Evolutionary conservation across 2,113 vertebrate genomes (phyloP).

Genomic region (Bubo blakistoni): DNA sequence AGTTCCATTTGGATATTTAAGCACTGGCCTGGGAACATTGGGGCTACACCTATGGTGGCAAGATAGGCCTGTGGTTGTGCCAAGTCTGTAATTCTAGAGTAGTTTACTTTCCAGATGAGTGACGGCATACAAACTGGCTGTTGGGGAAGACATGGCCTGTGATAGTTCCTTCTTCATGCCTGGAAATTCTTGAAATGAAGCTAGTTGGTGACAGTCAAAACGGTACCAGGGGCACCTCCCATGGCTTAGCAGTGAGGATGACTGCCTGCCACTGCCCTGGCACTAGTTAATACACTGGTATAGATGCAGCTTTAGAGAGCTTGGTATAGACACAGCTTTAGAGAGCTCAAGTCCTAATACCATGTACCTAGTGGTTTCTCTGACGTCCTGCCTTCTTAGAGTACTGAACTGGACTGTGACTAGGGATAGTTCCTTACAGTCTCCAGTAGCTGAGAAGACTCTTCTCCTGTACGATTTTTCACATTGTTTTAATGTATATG

Average conservation of each 20-base stretch:
- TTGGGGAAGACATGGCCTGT: not conserved
- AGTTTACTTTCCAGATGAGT: not conserved
- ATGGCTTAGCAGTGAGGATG: not conserved
- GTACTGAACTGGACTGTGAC: not conserved
- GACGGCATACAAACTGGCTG: not conserved
- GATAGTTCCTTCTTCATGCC: not conserved
- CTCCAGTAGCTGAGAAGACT: not conserved
- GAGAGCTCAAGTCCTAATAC: not conserved
- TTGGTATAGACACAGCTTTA: not conserved
- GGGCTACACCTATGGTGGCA: not conserved
- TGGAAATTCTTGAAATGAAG: not conserved
- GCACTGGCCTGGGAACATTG: not conserved
- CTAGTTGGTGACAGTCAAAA: not conserved
- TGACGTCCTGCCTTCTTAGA: not conserved
- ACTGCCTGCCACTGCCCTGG: not conserved
- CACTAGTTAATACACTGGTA: too few relatives aligned
- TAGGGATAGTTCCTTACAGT: not conserved
- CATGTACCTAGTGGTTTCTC: not conserved
- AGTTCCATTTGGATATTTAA: not conserved
- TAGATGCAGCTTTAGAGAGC: not conserved
- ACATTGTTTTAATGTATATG: not conserved
- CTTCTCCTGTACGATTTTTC: not conserved
- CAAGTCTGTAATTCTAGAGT: not conserved
- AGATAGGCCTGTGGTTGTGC: not conserved
- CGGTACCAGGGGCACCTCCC: accelerated